A percentile compares a stretch with the other conserved stretches of the same genome.
phyloP scores from a whole-genome alignment of 2,888 invertebrate species.

The Panzeria rudis region DNA sequence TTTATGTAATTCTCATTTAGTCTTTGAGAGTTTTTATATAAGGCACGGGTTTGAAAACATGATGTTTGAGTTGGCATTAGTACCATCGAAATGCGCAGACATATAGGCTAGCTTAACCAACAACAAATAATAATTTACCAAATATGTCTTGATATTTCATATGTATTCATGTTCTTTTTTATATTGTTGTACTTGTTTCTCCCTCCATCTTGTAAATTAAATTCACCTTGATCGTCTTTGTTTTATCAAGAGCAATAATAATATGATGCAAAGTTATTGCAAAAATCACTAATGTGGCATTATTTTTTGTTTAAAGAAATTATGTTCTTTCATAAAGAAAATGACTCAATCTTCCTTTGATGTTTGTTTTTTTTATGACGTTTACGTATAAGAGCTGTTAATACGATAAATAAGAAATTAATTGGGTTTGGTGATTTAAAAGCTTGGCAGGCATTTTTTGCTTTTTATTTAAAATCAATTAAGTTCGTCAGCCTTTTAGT shows the following conservation, averaged over 20 bases:
- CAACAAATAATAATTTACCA: no score
- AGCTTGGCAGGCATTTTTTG: not conserved
- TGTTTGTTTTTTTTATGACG: constrained; percentile 21
- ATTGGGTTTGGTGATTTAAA: not conserved
- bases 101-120: no score
- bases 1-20: no score
- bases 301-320: not conserved
- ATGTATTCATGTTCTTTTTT: no score
- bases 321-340: not conserved
- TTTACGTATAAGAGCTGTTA: not conserved
- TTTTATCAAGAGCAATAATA: not conserved
- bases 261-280: not conserved
- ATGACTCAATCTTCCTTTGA: constrained; percentile 18
- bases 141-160: no score
- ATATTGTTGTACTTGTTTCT: no score
- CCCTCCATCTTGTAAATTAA: no score
- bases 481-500: constrained; percentile 46
- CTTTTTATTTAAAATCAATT: constrained; percentile 28
- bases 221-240: no score
- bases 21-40: no score
- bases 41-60: no score
- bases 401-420: not conserved
- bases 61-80: no score
- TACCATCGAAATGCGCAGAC: no score
- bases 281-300: not conserved